These are phyloP conservation scores for Perdita meconis DNA, from an alignment of 2,888 invertebrate species.

Conservation along the genomic window DNA sequence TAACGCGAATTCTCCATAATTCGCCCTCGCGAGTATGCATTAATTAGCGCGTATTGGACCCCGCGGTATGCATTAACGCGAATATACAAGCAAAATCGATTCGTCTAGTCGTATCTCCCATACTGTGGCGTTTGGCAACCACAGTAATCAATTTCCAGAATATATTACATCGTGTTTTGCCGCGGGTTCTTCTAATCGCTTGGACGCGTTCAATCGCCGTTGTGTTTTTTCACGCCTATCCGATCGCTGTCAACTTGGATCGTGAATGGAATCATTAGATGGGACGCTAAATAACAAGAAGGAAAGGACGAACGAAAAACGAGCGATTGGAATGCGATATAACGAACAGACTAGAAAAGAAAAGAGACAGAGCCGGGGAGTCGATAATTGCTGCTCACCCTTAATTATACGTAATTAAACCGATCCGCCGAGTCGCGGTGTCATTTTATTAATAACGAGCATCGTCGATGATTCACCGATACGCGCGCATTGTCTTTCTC, in stretches of 20 bases:
- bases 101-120: slow-evolving; percentile 61
- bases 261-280: too few species aligned
- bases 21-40: slow-evolving; percentile 62
- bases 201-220: slow-evolving; percentile 4
- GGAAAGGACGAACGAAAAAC: not conserved
- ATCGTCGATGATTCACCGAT: slow-evolving; percentile 64
- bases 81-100: slow-evolving; percentile 68
- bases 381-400: slow-evolving; percentile 60
- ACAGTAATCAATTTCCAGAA: slow-evolving; percentile 67
- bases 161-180: slow-evolving; percentile 58
- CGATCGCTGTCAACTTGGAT: not conserved
- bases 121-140: slow-evolving; percentile 56
- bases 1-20: slow-evolving; percentile 66
- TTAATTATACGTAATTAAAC: slow-evolving; percentile 72
- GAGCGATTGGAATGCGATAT: slow-evolving; percentile 22
- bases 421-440: slow-evolving; percentile 54
- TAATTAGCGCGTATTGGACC: slow-evolving; percentile 69
- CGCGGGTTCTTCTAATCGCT: slow-evolving; percentile 42
- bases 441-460: slow-evolving; percentile 68
- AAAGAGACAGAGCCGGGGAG: slow-evolving; percentile 32
- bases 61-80: slow-evolving; percentile 70
- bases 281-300: not conserved
- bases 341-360: slow-evolving; percentile 5
- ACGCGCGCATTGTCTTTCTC: slow-evolving; percentile 47
- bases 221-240: slow-evolving; percentile 8